Evolutionary conservation across 2,888 invertebrate species (phyloP), one percentile per base, ranked within the genome.

Genomic region (Ceramica pisi): DNA sequence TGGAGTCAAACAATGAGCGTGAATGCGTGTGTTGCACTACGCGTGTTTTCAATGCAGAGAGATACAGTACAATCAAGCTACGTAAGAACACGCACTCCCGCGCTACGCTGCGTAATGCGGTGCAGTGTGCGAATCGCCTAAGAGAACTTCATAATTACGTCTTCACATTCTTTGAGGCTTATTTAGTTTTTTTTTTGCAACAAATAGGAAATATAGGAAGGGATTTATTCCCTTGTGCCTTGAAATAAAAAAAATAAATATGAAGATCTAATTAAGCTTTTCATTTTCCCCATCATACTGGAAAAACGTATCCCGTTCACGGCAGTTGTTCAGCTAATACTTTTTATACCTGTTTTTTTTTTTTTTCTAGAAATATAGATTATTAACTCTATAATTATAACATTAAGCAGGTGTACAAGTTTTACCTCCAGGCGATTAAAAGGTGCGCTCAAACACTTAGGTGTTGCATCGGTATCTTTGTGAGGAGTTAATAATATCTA

Each of bases 381-480:
- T 59, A 74, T 67, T 74, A 65, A 57, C 10, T 46, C 46, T 46
- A 38, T 19, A 72, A 66, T 38, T 46, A 56, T 19, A 55, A 46
- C 23, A 69, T 56, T 55, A 48, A 26, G 64, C 77, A 78, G 77
- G 78, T 77, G 78, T 64, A 31, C 0, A 19, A 12, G 35, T 46
- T 10, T 31, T 38, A 31, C 31, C 51, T 46, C 9, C 51, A 53
- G 26, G 63, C 64, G 46, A 41, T 56, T n/a, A 66, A 60, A 78
- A 78, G 69, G 74, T 74, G 74, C 55, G 23, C 16, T 67, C 5
- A 38, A 60, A 14, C 60, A 59, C 21, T 67, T 53, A 8, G 19
- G 23, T 38, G 38, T 48, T 62, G 59, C 53, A 59, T 63, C 26
- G 12, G 51, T 59, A 53, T 31, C 53, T 23, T 35, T 41, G 48